phyloP scores from a whole-genome alignment of 30 jellyfish, hydroid and myxozoan genomes.

The Hydractinia echinata region DNA sequence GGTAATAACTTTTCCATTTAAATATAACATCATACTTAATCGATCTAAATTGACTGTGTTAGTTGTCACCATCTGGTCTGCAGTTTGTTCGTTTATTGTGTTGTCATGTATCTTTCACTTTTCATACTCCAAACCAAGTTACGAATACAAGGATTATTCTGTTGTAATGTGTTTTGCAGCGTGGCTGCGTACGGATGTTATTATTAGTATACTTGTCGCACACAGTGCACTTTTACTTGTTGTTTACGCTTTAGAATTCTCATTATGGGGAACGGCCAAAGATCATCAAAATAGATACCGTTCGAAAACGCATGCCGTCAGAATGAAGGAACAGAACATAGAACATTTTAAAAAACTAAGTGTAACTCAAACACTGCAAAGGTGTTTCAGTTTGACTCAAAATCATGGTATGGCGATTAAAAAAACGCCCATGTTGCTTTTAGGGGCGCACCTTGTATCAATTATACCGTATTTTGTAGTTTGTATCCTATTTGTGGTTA shows the following conservation, averaged over 20 bases:
- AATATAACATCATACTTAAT: neutral
- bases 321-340: too few relatives aligned
- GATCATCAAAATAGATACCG: too few relatives aligned
- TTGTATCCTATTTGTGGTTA: neutral
- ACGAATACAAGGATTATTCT: too few relatives aligned
- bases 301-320: too few relatives aligned
- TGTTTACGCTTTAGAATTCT: too few relatives aligned
- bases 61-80: neutral
- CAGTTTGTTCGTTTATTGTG: too few relatives aligned
- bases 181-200: neutral
- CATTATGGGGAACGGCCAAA: too few relatives aligned
- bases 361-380: slow-evolving; percentile 13
- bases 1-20: slow-evolving; percentile 9
- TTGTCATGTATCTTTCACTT: neutral
- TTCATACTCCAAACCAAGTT: neutral
- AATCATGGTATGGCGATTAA: slow-evolving; percentile 11
- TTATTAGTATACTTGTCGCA: neutral
- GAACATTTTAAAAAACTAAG: too few relatives aligned
- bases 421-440: slow-evolving; percentile 13
- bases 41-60: neutral
- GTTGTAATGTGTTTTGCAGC: too few relatives aligned
- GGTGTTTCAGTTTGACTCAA: slow-evolving; percentile 2
- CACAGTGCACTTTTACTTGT: too few relatives aligned
- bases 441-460: slow-evolving; percentile 3
- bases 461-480: neutral